These are phyloP conservation scores for Montipora sp. DNA, from an alignment of 64 coral and sea anemone genomes.

Conservation along the genomic window DNA sequence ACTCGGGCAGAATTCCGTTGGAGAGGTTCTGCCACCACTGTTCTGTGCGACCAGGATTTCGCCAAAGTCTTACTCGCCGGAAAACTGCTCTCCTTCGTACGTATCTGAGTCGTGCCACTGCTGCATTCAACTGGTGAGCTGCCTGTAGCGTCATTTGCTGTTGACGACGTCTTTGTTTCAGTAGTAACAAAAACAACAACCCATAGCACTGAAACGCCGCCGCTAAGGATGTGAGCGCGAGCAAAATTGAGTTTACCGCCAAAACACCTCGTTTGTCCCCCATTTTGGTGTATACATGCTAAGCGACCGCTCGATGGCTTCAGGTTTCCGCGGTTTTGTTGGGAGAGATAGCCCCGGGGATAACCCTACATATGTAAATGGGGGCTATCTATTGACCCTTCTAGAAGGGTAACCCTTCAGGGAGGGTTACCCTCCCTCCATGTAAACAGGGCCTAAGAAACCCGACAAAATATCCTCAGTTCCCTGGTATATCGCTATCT, in stretches of 20 bases:
- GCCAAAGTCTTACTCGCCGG: slow-evolving; percentile 17
- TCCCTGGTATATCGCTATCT: too few species aligned
- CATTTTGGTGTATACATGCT: slow-evolving; percentile 16
- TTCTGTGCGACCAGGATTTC: slow-evolving; percentile 50
- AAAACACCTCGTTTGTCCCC: slow-evolving; percentile 2
- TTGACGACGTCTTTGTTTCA: slow-evolving; percentile 16
- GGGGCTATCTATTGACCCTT: neutral
- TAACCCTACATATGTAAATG: slow-evolving; percentile 2
- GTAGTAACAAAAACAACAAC: slow-evolving; percentile 18
- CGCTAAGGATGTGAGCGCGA: neutral
- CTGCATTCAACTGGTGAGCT: slow-evolving; percentile 10
- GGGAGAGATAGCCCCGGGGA: neutral
- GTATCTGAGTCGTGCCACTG: slow-evolving; percentile 32
- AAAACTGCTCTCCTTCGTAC: slow-evolving; percentile 45
- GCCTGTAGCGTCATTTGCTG: slow-evolving; percentile 1
- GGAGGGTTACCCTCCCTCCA: neutral
- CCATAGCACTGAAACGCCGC: slow-evolving; percentile 37
- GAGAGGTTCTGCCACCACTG: slow-evolving; percentile 64
- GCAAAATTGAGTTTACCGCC: slow-evolving; percentile 16
- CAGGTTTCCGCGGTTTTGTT: slow-evolving; percentile 4
- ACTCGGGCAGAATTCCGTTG: slow-evolving; percentile 43
- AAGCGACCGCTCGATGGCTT: neutral
- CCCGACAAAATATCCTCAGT: too few species aligned
- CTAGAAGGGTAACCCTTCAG: neutral
- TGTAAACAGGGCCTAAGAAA: neutral